Base-by-base conservation (phyloP, 2,113 vertebrate species). In the Cavia aperea region DNA sequence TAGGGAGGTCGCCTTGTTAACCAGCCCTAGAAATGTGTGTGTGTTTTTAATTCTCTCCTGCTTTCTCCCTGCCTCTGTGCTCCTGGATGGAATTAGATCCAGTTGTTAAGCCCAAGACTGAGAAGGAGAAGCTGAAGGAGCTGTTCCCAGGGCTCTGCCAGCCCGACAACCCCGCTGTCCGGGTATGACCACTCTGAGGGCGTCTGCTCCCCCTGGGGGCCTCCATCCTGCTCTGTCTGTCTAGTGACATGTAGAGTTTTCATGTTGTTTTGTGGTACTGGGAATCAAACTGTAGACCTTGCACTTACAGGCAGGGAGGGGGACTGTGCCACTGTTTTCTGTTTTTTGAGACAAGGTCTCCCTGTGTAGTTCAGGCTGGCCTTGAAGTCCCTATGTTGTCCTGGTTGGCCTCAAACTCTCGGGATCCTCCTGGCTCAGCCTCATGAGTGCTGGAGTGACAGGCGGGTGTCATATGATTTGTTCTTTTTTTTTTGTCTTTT, bases 141-240 rank as follows among this genome's bases (percentile, higher is more conserved):
- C 49, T 99, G 94, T 99, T 99, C 96, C 99, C 99, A 93, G 99
- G 98, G 0, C 98, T 99, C 75, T 99, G 99, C 96, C 97, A 98
- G 92, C 96, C 99, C 68, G 98, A 99, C 92, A 98, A 99, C 92
- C 98, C 98, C 39, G 95, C 66, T 3, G 96, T 98, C 36, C 98
- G 98, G 98, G 99, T 99, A 98, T 43, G 87, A 46, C 19, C 0
- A 5, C 87, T 93, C 86, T 81, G 81, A 75, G 54, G 79, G 7
- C 39, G 13, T 88, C 36, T 94, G 0, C 65, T 58, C 0, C 65
- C 1, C 72, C 5, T 39, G 26, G 54, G 66, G 33, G 56, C 29
- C 13, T 46, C 15, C 4, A 18, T 18, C 19, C 21, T 72, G 51
- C 23, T 15, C 21, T 66, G 51, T 94, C 68, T 94, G n/a, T 4